A percentile compares a stretch with the other conserved stretches of the same genome.
These are phyloP conservation scores for Leptodactylus fuscus DNA, from an alignment of 2,113 vertebrate species.

Conservation along the genomic window DNA sequence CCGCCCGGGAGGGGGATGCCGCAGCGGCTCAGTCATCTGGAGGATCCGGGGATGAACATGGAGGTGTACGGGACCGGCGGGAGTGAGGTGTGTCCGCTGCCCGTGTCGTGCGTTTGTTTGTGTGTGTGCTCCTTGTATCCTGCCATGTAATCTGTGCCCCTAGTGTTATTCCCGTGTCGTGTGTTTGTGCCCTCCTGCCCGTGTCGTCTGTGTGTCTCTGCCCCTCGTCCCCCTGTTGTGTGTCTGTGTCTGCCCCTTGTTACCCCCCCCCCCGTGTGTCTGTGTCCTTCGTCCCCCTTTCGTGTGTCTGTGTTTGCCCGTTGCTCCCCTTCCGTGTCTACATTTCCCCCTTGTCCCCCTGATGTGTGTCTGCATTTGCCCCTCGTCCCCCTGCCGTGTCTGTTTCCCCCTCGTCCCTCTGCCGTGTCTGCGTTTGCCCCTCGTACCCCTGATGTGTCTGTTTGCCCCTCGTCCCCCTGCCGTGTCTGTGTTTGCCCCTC, in stretches of 20 bases:
- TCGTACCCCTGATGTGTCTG: neutral
- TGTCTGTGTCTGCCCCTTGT: neutral
- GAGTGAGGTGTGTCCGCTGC: constrained; percentile 69
- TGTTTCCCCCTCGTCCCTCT: neutral
- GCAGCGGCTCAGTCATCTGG: constrained; percentile 68
- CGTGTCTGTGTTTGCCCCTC: no score
- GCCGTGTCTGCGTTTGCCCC: neutral
- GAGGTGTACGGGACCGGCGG: constrained; percentile 82
- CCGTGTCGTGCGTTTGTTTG: no score
- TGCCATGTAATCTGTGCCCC: neutral
- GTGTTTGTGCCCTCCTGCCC: neutral
- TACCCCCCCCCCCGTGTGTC: neutral
- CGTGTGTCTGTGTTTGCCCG: neutral
- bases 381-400: neutral
- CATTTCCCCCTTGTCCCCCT: no score
- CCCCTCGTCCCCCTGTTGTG: no score
- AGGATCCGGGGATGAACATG: constrained; percentile 86
- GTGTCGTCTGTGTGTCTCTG: neutral
- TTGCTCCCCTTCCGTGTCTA: neutral
- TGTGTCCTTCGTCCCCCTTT: neutral
- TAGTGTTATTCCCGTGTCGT: no score
- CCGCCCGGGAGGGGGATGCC: constrained; percentile 75
- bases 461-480: neutral
- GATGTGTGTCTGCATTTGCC: neutral
- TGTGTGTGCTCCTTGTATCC: neutral